These are phyloP conservation scores for Agrochola macilenta DNA, from an alignment of 2,888 invertebrate genomes.

Conservation along the genomic window DNA sequence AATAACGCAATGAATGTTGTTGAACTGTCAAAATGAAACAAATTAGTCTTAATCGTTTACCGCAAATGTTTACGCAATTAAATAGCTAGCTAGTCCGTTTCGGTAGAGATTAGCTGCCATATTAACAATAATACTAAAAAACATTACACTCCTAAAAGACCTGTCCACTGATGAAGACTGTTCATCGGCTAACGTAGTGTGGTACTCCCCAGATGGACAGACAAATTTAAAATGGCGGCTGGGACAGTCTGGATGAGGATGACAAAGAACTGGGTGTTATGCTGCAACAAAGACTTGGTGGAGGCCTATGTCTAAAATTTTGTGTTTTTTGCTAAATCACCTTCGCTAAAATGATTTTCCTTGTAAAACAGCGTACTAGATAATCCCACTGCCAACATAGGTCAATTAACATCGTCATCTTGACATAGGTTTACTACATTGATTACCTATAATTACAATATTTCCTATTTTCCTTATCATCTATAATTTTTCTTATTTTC, in stretches of 20 bases:
- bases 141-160: not conserved
- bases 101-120: not conserved
- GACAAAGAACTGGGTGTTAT: not conserved
- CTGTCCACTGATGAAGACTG: not conserved
- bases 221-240: not conserved
- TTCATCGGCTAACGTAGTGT: not conserved
- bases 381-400: not conserved
- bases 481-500: too few relatives aligned
- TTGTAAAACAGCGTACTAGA: not conserved
- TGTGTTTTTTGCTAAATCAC: not conserved
- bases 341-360: not conserved
- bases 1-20: too few relatives aligned
- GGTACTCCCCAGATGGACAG: not conserved
- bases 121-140: not conserved
- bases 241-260: not conserved
- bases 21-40: too few relatives aligned
- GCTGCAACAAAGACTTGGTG: not conserved
- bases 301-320: not conserved
- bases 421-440: not conserved
- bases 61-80: too few relatives aligned
- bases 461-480: not conserved
- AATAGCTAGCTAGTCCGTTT: not conserved
- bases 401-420: not conserved
- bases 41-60: too few relatives aligned
- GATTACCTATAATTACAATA: not conserved